phyloP scores from a whole-genome alignment of 2,797 vertebrate species.

The Lophius americanus region DNA sequence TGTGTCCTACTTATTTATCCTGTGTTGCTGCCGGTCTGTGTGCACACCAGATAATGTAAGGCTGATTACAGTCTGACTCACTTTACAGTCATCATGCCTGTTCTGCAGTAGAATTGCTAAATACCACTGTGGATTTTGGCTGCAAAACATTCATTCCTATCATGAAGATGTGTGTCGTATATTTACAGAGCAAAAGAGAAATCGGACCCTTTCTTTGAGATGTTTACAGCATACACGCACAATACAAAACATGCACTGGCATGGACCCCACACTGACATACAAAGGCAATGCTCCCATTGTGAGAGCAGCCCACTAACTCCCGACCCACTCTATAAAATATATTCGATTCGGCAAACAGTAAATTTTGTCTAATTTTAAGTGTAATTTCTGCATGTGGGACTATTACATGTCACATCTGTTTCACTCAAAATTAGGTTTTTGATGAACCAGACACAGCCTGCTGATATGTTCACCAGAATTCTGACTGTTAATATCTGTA shows the following conservation, averaged over 20 bases:
- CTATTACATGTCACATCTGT: too few species aligned
- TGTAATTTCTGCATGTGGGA: too few species aligned
- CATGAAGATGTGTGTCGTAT: conserved; percentile 56
- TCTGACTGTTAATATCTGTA: too few species aligned
- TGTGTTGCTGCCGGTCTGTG: conserved; percentile 47
- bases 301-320: conserved; percentile 48
- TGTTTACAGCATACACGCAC: conserved; percentile 75
- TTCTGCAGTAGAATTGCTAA: conserved; percentile 52
- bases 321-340: conserved; percentile 22
- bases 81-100: conserved; percentile 56
- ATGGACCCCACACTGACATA: conserved; percentile 74
- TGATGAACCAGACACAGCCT: too few species aligned
- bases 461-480: too few species aligned
- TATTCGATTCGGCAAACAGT: conserved; percentile 11
- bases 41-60: conserved; percentile 53
- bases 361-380: background rate
- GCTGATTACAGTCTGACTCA: conserved; percentile 68
- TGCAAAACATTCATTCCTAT: conserved; percentile 68
- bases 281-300: conserved; percentile 68
- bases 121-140: conserved; percentile 51
- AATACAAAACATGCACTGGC: conserved; percentile 71
- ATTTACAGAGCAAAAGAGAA: conserved; percentile 69
- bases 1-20: conserved; percentile 35
- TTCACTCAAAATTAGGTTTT: too few species aligned
- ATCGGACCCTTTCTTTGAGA: conserved; percentile 57